Base-by-base conservation (phyloP, 2,888 invertebrate genomes). In the Drosophila silvestris region DNA sequence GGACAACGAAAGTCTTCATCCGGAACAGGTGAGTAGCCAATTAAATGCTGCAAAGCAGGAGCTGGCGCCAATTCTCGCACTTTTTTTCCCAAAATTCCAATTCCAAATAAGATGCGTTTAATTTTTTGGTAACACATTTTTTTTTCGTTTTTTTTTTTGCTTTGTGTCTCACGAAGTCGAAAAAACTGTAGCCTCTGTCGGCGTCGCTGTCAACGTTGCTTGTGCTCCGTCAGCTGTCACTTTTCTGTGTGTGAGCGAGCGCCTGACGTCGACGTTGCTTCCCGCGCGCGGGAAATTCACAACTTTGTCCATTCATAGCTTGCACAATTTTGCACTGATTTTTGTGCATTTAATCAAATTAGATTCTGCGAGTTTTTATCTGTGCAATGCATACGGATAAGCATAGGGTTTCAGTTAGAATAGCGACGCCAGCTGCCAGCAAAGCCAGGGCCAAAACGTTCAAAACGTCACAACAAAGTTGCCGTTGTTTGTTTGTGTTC, bases 241-340 rank as follows among this genome's bases (percentile, higher is more conserved):
- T 74, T 79, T 65, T 26, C 28, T 47, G 26, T 39, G 14, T 35
- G 51, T 53, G 37, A 66, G 63, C 28, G 63, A 37, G 47, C 56
- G 39, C 56, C 41, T 78, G 75, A 88, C 89, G 86, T 85, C 70
- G 70, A 69, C 77, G 64, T 75, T 59, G 81, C 59, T 83, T 88
- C 92, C 92, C 92, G 92, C 92, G 92, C 92, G 92, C 91, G 93
- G 93, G 92, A 92, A 92, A 89, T 79, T 67, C 28, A 22, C 26
- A 79, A 82, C 85, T 86, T 85, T 79, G 76, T 83, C 69, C 77
- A 81, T 66, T 61, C 71, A 83, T 85, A 89, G 81, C 82, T 86
- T 71, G 6, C 14, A 9, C 66, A 81, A 63, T 70, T 79, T 68
- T 67, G 10, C 44, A 67, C 33, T 54, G 79, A 92, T 92, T 91